phyloP scores from a whole-genome alignment of 1,140 invertebrate species.

The Drosophila aff. region DNA sequence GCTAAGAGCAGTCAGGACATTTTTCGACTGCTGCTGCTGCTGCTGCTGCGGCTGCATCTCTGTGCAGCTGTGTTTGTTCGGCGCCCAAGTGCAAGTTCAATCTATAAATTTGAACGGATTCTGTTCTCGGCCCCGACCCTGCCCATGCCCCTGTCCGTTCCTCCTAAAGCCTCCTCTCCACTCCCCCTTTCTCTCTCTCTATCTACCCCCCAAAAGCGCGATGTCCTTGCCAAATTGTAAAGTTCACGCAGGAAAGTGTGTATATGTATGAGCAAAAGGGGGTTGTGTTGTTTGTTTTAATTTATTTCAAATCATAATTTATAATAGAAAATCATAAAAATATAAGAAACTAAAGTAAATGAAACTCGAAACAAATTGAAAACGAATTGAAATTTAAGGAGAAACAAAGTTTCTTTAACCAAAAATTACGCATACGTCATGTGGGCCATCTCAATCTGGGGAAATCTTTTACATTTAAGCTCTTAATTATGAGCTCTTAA shows the following conservation, averaged over 20 bases:
- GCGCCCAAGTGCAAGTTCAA: conserved; percentile 81
- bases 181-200: background rate
- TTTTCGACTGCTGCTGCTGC: conserved; percentile 21
- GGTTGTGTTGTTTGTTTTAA: background rate
- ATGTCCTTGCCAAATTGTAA: conserved; percentile 73
- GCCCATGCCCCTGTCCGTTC: conserved; percentile 1
- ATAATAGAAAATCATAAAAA: background rate
- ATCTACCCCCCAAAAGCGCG: background rate
- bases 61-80: conserved; percentile 48
- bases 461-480: background rate
- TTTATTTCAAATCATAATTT: background rate
- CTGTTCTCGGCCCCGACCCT: conserved; percentile 74
- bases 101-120: conserved; percentile 80
- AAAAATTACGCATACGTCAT: conserved; percentile 23
- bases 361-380: background rate
- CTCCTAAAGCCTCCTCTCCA: background rate
- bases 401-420: fast-evolving
- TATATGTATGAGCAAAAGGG: no score
- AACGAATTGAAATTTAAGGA: background rate
- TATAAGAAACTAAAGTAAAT: background rate
- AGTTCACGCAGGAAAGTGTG: conserved; percentile 49
- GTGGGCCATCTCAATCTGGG: background rate
- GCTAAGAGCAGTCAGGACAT: conserved; percentile 5
- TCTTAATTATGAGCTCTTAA: background rate
- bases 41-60: conserved; percentile 22